Evolutionary conservation across 1,140 invertebrate species (phyloP), one percentile per base, ranked within the genome.

Genomic region (Aphelinus certus): DNA sequence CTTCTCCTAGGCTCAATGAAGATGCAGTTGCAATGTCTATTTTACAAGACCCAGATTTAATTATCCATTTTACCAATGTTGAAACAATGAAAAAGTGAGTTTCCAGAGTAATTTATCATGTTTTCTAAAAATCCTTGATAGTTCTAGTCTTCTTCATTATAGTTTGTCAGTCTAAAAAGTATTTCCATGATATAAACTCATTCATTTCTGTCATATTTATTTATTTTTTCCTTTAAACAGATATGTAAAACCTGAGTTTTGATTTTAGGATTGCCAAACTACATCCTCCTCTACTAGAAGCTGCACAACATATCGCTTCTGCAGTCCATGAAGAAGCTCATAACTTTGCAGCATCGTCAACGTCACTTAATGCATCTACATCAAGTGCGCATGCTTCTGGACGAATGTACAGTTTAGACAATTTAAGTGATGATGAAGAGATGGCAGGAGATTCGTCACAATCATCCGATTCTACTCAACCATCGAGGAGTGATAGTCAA

Each of bases 11-110:
- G 51, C 77, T 91, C 4, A 83, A 80, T 26, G 84, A 90, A 62
- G 90, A 92, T 82, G 84, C 89, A 45, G 86, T 90, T 57, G 89
- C 90, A 7, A 84, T 91, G 62, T 88, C 90, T 2, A 86, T 91
- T 71, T 82, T 91, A n/a, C 90, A 89, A 77, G 89, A 91, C 82
- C 88, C 89, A 47, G 88, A 91, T 79, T 80, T 92, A 66, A 85
- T 91, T 79, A 81, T 86, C 9, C 88, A 91, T 76, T 85, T 91
- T 63, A 86, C 84, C 10, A 88, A 91, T 79, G 70, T 83, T 49
- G 85, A 89, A 43, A 88, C 86, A 48, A 86, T 91, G 0, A 84
- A 83, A 81, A 88, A 85, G 89, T 89, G 82, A 73, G 49, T 26
- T 26, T 26, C 26, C 26, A 26, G 26, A 26, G 26, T 26, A 26